Percentiles rank a stretch among this genome's conserved stretches.
These are phyloP conservation scores for Tapera naevia DNA, from an alignment of 2,797 vertebrate species.

Conservation along the genomic window DNA sequence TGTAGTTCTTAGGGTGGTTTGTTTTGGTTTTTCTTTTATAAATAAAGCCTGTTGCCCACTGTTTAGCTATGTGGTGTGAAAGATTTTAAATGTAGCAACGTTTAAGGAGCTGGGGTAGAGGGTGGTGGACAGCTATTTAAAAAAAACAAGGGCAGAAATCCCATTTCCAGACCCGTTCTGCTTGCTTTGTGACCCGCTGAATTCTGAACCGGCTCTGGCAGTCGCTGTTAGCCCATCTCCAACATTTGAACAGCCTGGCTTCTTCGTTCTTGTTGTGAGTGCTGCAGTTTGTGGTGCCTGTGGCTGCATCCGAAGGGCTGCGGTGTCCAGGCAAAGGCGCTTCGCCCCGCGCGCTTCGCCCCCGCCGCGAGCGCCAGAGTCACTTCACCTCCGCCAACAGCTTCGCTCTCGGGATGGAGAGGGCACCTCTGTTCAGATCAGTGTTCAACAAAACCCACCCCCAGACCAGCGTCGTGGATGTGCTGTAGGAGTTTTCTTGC, in stretches of 20 bases:
- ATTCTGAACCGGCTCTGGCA: slow-evolving; percentile 45
- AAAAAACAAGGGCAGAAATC: not conserved
- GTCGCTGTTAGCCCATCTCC: not conserved
- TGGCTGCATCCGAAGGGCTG: slow-evolving; percentile 16
- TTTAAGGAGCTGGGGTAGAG: slow-evolving; percentile 52
- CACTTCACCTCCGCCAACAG: not conserved
- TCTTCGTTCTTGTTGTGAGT: slow-evolving; percentile 6
- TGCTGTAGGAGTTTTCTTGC: slow-evolving; percentile 74
- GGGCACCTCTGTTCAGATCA: not conserved
- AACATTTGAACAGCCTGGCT: not conserved
- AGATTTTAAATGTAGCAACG: slow-evolving; percentile 76
- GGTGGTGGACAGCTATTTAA: not conserved
- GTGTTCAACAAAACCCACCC: not conserved
- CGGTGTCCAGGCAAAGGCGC: not conserved
- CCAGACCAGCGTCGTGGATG: slow-evolving; percentile 54
- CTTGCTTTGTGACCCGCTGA: slow-evolving; percentile 64
- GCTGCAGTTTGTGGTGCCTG: not conserved
- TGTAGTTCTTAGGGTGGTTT: slow-evolving; percentile 84
- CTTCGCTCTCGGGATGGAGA: not conserved
- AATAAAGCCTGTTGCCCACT: slow-evolving; percentile 74
- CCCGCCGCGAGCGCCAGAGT: not conserved
- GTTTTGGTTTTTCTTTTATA: not conserved
- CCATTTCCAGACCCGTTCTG: slow-evolving; percentile 35
- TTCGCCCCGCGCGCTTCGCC: not conserved
- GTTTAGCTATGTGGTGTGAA: slow-evolving; percentile 75